These are phyloP conservation scores for Cheilosia variabilis DNA, from an alignment of 2,888 invertebrate genomes.

Conservation along the genomic window DNA sequence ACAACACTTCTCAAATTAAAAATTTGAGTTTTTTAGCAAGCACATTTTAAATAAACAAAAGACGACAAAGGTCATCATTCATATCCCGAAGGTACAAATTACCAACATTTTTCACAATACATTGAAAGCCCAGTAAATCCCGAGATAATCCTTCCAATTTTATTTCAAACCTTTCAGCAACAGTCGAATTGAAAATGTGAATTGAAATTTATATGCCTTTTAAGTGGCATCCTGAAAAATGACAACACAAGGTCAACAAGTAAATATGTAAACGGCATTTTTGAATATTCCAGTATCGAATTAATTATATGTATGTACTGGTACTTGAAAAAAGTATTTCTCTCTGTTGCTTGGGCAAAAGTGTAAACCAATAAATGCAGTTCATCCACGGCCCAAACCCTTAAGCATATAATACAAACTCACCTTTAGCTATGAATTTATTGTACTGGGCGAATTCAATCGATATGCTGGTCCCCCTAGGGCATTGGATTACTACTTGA, in stretches of 20 bases:
- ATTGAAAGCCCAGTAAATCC: background rate
- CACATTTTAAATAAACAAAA: too few relatives aligned
- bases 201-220: conserved; percentile 8
- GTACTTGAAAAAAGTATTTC: background rate
- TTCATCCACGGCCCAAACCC: background rate
- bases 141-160: background rate
- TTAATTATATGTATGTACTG: background rate
- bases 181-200: background rate
- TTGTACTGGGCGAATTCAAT: conserved; percentile 94
- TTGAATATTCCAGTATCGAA: conserved; percentile 7
- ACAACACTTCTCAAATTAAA: too few relatives aligned
- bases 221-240: conserved; percentile 1
- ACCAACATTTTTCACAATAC: background rate
- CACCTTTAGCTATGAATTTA: conserved; percentile 82
- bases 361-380: conserved; percentile 34
- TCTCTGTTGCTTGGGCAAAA: background rate
- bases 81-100: background rate
- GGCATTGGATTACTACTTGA: conserved; percentile 93
- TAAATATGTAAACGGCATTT: background rate
- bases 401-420: conserved; percentile 65
- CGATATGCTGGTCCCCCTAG: conserved; percentile 95
- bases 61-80: too few relatives aligned
- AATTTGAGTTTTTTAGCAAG: too few relatives aligned
- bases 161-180: background rate
- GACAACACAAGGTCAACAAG: conserved; percentile 5